These are phyloP conservation scores for Bos indicus DNA, from an alignment of 2,113 vertebrate species.

Conservation along the genomic window DNA sequence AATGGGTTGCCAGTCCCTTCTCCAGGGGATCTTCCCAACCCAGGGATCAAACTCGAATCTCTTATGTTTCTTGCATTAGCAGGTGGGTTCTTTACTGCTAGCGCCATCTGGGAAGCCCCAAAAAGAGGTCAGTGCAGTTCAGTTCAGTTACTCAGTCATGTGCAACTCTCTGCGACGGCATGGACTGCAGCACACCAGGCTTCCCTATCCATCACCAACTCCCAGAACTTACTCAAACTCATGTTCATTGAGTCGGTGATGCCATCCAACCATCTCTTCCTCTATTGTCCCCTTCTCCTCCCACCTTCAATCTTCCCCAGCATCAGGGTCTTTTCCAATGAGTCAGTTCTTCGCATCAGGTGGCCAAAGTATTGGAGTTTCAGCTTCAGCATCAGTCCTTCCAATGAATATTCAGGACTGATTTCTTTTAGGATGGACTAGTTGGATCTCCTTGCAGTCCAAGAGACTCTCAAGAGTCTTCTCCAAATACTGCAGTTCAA, in stretches of 20 bases:
- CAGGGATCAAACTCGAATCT: neutral
- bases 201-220: neutral
- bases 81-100: neutral
- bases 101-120: neutral
- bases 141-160: neutral
- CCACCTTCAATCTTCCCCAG: neutral
- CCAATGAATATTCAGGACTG: neutral
- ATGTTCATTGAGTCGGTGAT: neutral
- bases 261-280: neutral
- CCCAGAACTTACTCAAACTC: neutral
- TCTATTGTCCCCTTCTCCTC: neutral
- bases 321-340: neutral
- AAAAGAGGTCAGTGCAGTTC: neutral
- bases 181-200: neutral
- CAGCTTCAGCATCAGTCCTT: neutral
- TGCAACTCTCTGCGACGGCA: neutral
- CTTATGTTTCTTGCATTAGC: neutral
- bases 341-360: neutral
- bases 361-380: neutral
- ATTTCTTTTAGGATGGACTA: neutral
- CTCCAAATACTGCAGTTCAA: neutral
- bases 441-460: neutral
- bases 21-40: neutral
- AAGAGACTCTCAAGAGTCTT: neutral
- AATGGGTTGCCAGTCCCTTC: neutral